Base-by-base conservation (phyloP, 2,888 invertebrate species). In the Piscicola geometra region DNA sequence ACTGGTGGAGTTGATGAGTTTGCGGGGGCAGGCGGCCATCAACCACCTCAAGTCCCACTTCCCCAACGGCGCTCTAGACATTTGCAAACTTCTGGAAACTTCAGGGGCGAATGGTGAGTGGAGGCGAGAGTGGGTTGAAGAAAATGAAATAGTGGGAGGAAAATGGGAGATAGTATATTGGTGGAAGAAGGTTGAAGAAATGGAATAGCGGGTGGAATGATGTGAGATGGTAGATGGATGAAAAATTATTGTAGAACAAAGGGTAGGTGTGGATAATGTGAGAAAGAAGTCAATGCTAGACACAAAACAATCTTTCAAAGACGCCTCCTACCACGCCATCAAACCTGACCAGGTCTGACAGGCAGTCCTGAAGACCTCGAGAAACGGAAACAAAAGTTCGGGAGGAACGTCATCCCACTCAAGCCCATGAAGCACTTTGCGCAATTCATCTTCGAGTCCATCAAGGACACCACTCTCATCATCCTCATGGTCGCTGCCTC, bases 391-490 rank as follows among this genome's bases (percentile, higher is more conserved):
- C 92, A 94, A 88, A 93, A 93, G 85, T 99, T 95, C 89, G 98
- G 98, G 86, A 94, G 94, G 84, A 99, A 99, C 88, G 90, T 93
- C 86, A 99, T 99, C 89, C 98, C 98, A 86, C 98, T 98, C 82
- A 96, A 97, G 88, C 95, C 98, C 85, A 95, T 98, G 84, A 99
- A 99, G 90, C 94, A 96, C 83, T 99, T 99, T 90, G 90, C 97
- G 84, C 93, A 92, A 86, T 89, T 99, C 88, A 95, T 97, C 83
- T 98, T 97, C 96, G 99, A 99, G 89, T 99, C 99, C 81, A 89
- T 99, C 86, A 98, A 98, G 89, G 98, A 99, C 89, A 93, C 96
- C 83, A 99, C 98, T 82, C 91, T 99, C 85, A 96, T 99, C 87
- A 98, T 99, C 88, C 90, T 99, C 87, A 93, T 97, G 89, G 92